These are phyloP conservation scores for Peromyscus melanophrys DNA, from an alignment of 2,797 vertebrate genomes.

Conservation along the genomic window DNA sequence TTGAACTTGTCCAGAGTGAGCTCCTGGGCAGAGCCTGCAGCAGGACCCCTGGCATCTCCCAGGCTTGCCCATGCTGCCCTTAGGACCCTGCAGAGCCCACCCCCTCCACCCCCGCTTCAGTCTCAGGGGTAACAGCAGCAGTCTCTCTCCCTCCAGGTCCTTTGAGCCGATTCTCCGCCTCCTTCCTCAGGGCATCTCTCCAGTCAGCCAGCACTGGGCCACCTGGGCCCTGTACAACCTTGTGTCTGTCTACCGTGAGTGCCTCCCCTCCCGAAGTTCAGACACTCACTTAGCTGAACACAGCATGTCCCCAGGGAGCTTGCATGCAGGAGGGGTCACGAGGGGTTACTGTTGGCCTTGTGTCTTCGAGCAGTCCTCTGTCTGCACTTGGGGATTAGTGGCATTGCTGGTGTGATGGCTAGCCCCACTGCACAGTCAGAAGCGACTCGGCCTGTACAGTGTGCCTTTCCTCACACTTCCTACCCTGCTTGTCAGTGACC, in stretches of 20 bases:
- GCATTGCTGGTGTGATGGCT: rapidly evolving
- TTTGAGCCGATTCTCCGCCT: slow-evolving; percentile 99
- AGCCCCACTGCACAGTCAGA: neutral
- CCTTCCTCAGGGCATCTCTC: slow-evolving; percentile 96
- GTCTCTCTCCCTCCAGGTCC: slow-evolving; percentile 91
- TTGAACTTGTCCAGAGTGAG: neutral
- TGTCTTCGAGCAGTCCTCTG: neutral
- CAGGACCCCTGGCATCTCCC: neutral
- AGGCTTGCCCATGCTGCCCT: neutral
- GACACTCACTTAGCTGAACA: neutral
- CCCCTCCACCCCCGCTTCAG: neutral
- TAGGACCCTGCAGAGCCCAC: neutral
- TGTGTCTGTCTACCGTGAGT: slow-evolving; percentile 99
- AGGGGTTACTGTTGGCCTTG: neutral
- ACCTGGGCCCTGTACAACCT: slow-evolving; percentile 99
- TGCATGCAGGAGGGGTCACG: rapidly evolving
- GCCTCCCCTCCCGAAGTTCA: slow-evolving; percentile 16
- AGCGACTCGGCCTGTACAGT: neutral
- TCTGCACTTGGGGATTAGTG: neutral
- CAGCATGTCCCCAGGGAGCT: neutral
- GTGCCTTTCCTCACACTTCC: neutral
- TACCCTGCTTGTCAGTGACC: neutral
- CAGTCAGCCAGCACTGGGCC: slow-evolving; percentile 99
- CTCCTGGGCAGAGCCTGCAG: neutral
- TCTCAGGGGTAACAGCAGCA: neutral